Evolutionary conservation across 2,888 invertebrate species (phyloP).

Genomic region (Ophion ventricosus): DNA sequence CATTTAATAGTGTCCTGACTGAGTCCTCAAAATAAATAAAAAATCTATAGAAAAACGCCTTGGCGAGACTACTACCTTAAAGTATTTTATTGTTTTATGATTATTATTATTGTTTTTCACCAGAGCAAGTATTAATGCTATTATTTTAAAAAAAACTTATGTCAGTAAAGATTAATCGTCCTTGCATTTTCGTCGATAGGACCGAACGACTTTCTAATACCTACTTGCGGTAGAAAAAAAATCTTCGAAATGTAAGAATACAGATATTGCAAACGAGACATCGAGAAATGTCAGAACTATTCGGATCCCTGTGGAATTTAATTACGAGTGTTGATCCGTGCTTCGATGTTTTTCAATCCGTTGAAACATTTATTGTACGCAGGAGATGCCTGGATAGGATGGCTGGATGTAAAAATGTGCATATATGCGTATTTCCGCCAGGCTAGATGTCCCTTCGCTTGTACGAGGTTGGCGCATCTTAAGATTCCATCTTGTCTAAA

Average conservation of each 20-base stretch:
- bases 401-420: conserved; percentile 10
- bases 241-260: neutral
- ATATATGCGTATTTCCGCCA: conserved; percentile 21
- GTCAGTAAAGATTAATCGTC: neutral
- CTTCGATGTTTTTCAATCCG: neutral
- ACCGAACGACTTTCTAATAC: no score
- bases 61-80: no score
- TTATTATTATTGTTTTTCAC: neutral
- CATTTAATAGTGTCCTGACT: no score
- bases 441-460: conserved; percentile 51
- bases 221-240: neutral
- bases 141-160: neutral
- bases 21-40: no score
- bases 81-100: neutral
- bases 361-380: conserved; percentile 1
- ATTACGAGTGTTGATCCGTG: neutral
- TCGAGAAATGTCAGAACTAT: neutral
- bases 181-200: no score
- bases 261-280: neutral
- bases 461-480: conserved; percentile 49
- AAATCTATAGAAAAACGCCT: no score
- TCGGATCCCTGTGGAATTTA: neutral
- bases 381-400: neutral
- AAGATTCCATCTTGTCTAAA: conserved; percentile 55
- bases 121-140: neutral